These are phyloP conservation scores for Micrasema longulum DNA, from an alignment of 1,140 invertebrate species.

Conservation along the genomic window DNA sequence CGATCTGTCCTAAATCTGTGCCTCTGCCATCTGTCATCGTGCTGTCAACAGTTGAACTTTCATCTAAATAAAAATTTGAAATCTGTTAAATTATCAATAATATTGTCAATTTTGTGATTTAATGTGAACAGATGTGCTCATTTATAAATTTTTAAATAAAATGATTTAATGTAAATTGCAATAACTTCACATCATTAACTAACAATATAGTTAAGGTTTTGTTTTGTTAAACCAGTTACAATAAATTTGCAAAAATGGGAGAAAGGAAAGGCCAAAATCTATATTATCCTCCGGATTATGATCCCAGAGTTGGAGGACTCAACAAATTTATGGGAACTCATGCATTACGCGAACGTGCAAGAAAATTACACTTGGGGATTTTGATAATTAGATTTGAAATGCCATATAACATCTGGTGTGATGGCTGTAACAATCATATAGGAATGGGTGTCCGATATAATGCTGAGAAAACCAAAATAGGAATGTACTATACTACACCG, in stretches of 20 bases:
- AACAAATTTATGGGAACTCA: constrained; percentile 96
- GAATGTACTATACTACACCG: constrained; percentile 98
- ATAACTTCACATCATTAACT: too few species aligned
- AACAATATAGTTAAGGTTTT: too few species aligned
- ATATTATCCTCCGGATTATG: constrained; percentile 99
- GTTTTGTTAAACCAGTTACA: too few species aligned
- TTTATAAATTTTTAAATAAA: too few species aligned
- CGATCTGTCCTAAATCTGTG: too few species aligned
- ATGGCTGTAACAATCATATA: constrained; percentile 97
- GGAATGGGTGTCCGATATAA: constrained; percentile 99
- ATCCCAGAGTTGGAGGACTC: constrained; percentile 91
- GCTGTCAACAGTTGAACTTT: too few species aligned
- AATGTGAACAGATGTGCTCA: too few species aligned
- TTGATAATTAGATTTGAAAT: constrained; percentile 99
- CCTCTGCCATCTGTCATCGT: too few species aligned
- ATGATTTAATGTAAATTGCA: too few species aligned
- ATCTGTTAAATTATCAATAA: too few species aligned
- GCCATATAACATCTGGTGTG: constrained; percentile 99
- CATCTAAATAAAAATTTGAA: too few species aligned
- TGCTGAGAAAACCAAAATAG: constrained; percentile 98
- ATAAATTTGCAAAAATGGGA: constrained; percentile 76
- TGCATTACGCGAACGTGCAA: constrained; percentile 93
- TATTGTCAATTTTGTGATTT: too few species aligned
- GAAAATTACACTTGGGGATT: constrained; percentile 95
- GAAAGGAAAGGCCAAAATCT: constrained; percentile 98